Percentiles rank a stretch among this genome's conserved stretches.
phyloP scores from a whole-genome alignment of 2,797 vertebrate species.

The Betta splendens region DNA sequence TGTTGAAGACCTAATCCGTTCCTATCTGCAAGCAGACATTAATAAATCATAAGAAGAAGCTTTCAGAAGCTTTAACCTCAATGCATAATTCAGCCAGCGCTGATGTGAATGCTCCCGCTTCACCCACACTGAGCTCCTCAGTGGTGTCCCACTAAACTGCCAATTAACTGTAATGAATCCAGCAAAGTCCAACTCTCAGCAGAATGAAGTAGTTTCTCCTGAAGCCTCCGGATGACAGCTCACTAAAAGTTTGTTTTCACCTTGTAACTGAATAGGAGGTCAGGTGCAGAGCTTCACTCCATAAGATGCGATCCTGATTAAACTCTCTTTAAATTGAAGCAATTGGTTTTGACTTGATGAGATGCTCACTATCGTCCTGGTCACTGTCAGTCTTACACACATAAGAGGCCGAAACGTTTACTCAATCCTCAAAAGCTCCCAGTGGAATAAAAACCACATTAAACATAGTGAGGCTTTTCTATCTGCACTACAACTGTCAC shows the following conservation, averaged over 20 bases:
- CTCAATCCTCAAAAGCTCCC: too few relatives aligned
- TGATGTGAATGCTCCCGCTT: constrained; percentile 60
- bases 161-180: constrained; percentile 65
- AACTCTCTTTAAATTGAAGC: constrained; percentile 19
- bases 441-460: too few relatives aligned
- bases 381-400: constrained; percentile 1
- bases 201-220: constrained; percentile 40
- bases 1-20: constrained; percentile 48
- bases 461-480: too few relatives aligned
- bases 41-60: constrained; percentile 67
- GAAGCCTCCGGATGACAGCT: constrained; percentile 41
- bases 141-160: constrained; percentile 65
- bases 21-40: constrained; percentile 60
- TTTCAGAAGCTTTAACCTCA: constrained; percentile 70
- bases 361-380: background rate
- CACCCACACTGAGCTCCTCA: constrained; percentile 51
- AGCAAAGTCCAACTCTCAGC: constrained; percentile 48
- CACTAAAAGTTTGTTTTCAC: constrained; percentile 45
- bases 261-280: constrained; percentile 37
- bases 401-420: too few relatives aligned
- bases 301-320: constrained; percentile 8
- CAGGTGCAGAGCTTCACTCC: constrained; percentile 1
- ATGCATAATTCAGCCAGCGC: constrained; percentile 64
- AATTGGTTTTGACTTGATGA: constrained; percentile 13
- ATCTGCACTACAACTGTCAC: too few relatives aligned